Conservation (phyloP, 2,888 invertebrate species). For the Eupeodes latifasciatus region DNA sequence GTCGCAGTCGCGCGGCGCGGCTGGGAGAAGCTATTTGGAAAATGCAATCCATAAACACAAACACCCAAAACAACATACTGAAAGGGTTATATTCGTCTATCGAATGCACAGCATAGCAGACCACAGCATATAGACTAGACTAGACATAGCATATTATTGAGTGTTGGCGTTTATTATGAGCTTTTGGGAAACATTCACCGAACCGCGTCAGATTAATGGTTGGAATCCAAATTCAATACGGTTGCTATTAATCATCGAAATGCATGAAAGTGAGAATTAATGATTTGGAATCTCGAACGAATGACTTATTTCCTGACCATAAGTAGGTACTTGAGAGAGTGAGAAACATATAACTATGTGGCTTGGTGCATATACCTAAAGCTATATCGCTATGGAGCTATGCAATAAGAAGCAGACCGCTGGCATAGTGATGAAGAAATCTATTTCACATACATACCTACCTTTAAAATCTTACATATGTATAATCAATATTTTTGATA, state of each 20-base stretch:
- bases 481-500: constrained; percentile 9
- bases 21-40: constrained; percentile 38
- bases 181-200: constrained; percentile 49
- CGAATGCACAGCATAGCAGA: neutral
- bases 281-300: constrained; percentile 51
- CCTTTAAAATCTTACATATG: too few species aligned
- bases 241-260: constrained; percentile 67
- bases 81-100: constrained; percentile 15
- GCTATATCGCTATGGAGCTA: neutral
- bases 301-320: constrained; percentile 62
- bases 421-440: constrained; percentile 51
- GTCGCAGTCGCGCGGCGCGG: neutral
- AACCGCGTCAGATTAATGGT: constrained; percentile 65
- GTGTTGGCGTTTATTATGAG: constrained; percentile 59
- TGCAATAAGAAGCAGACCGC: neutral
- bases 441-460: constrained; percentile 49
- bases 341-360: neutral
- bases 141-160: too few species aligned
- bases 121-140: neutral
- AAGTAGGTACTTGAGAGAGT: constrained; percentile 29
- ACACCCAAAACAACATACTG: neutral
- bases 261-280: constrained; percentile 72
- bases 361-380: neutral
- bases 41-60: constrained; percentile 37
- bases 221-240: constrained; percentile 52